These are phyloP conservation scores for Onchidella celtica DNA, from an alignment of 2,888 invertebrate species.

Conservation along the genomic window DNA sequence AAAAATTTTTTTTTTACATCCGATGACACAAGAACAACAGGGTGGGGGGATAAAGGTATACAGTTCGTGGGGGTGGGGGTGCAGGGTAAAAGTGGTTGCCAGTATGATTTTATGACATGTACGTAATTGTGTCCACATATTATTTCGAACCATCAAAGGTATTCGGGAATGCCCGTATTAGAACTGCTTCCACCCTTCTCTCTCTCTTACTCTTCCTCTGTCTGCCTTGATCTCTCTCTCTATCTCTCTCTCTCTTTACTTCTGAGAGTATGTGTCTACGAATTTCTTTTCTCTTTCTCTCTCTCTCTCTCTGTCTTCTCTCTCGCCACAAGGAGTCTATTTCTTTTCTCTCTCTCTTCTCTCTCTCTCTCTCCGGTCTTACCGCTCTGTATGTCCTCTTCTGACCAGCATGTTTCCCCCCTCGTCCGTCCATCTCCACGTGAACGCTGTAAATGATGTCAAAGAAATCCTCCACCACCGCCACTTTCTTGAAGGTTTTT, in stretches of 20 bases:
- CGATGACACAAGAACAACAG: too few relatives aligned
- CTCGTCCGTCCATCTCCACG: constrained; percentile 93
- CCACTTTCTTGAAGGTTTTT: constrained; percentile 90
- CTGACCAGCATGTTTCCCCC: constrained; percentile 97
- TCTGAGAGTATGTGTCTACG: neutral
- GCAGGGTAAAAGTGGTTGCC: too few relatives aligned
- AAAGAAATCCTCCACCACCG: constrained; percentile 98
- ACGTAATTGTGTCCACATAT: too few relatives aligned
- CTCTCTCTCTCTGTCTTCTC: constrained; percentile 1
- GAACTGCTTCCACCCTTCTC: too few relatives aligned
- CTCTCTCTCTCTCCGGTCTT: constrained; percentile 79
- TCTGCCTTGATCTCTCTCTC: neutral
- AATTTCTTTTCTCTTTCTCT: neutral
- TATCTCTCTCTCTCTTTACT: neutral
- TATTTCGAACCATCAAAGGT: too few relatives aligned
- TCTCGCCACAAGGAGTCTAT: neutral
- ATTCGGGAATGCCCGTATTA: too few relatives aligned
- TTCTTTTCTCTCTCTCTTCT: neutral
- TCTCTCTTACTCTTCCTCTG: too few relatives aligned
- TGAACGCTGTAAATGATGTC: constrained; percentile 97
- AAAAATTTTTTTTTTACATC: too few relatives aligned
- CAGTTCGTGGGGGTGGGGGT: too few relatives aligned
- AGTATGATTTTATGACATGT: too few relatives aligned
- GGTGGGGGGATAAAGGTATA: too few relatives aligned
- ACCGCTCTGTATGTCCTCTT: constrained; percentile 97